These are phyloP conservation scores for Pomatorhinus ruficollis DNA, from an alignment of 2,113 vertebrate genomes.

Conservation along the genomic window DNA sequence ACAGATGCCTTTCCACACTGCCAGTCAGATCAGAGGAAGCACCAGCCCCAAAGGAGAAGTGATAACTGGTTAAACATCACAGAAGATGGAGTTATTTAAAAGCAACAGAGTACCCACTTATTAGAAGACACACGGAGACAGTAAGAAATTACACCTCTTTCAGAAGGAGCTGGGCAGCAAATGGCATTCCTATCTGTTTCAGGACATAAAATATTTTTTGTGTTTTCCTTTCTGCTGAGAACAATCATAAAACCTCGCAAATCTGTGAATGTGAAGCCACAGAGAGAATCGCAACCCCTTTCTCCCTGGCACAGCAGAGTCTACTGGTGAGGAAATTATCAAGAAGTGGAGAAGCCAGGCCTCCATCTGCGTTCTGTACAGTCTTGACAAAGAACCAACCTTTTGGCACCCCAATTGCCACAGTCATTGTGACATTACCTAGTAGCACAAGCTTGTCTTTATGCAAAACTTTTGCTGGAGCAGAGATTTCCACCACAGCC, in stretches of 20 bases:
- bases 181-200: not conserved
- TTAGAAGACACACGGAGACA: not conserved
- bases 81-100: not conserved
- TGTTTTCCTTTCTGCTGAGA: not conserved
- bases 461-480: not conserved
- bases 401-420: not conserved
- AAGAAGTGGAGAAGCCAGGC: not conserved
- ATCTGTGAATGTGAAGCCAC: not conserved
- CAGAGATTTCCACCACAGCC: not conserved
- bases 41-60: not conserved
- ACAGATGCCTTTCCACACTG: not conserved
- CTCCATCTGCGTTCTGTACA: not conserved
- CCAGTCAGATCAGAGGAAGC: not conserved
- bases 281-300: not conserved
- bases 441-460: not conserved
- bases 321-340: not conserved
- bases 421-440: not conserved
- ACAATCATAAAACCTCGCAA: not conserved
- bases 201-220: not conserved
- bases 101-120: not conserved
- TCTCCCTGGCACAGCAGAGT: not conserved
- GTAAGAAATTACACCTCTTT: not conserved
- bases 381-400: not conserved
- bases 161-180: not conserved
- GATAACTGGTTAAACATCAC: not conserved